These are phyloP conservation scores for Phengaris alcon DNA, from an alignment of 2,888 invertebrate species.

Conservation along the genomic window DNA sequence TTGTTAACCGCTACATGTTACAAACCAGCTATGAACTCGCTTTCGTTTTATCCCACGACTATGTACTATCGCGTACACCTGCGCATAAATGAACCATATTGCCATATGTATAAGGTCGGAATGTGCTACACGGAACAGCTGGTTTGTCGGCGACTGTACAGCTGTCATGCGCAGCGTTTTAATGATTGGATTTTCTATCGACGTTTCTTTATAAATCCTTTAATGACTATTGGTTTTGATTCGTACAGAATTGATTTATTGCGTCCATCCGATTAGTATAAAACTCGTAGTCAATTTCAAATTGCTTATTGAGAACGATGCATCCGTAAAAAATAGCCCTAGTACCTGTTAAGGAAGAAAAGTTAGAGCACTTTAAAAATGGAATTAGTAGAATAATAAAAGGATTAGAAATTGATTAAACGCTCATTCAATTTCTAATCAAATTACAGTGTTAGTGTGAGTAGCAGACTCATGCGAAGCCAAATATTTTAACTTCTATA, in stretches of 20 bases:
- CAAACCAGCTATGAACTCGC: not conserved
- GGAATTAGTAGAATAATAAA: too few species aligned
- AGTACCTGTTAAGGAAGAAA: too few species aligned
- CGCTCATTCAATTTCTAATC: too few species aligned
- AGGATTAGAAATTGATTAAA: too few species aligned
- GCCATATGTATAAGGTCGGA: not conserved
- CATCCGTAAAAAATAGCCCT: not conserved
- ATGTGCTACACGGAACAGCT: too few species aligned
- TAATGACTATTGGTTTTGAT: not conserved
- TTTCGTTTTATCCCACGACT: conserved; percentile 3
- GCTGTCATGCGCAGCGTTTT: not conserved
- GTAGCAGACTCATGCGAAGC: too few species aligned
- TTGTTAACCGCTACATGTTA: conserved; percentile 24
- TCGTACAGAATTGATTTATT: not conserved
- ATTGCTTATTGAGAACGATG: not conserved
- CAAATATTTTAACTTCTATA: too few species aligned
- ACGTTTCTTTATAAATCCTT: not conserved
- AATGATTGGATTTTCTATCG: not conserved
- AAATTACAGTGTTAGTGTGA: too few species aligned
- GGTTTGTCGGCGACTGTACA: not conserved
- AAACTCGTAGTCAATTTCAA: not conserved
- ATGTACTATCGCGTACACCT: not conserved
- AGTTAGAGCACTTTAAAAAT: too few species aligned
- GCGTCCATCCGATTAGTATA: not conserved
- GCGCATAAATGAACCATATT: not conserved